Percentiles rank a stretch among this genome's conserved stretches.
Evolutionary conservation across 2,113 vertebrate genomes (phyloP).

Genomic region (Vimba vimba): DNA sequence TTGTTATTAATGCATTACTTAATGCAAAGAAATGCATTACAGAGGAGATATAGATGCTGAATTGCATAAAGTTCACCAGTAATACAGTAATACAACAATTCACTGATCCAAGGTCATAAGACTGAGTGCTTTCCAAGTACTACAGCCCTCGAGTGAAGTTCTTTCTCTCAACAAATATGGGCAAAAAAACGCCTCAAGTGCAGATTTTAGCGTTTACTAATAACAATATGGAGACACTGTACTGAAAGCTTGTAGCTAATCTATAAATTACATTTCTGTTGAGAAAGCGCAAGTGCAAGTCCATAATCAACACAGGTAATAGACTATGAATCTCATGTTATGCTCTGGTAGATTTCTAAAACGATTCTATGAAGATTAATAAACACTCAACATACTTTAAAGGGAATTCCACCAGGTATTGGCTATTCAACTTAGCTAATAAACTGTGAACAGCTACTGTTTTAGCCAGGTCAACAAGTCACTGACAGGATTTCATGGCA

Average conservation of each 20-base stretch:
- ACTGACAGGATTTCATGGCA: slow-evolving; percentile 36
- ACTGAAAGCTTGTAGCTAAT: not conserved
- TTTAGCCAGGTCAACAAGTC: slow-evolving; percentile 4
- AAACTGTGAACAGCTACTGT: slow-evolving; percentile 26
- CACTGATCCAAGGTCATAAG: slow-evolving; percentile 68
- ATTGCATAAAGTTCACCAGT: slow-evolving; percentile 26
- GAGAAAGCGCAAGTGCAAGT: not conserved
- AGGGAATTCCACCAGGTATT: not conserved
- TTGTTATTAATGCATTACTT: slow-evolving; percentile 7
- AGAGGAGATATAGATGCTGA: not conserved
- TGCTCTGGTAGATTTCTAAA: slow-evolving; percentile 11
- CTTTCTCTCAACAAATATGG: slow-evolving; percentile 14
- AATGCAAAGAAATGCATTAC: slow-evolving; percentile 27
- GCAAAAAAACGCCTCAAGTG: not conserved
- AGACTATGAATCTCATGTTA: not conserved
- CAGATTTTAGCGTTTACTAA: not conserved
- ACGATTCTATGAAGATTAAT: slow-evolving; percentile 11
- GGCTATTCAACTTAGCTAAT: slow-evolving; percentile 17
- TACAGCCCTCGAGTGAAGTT: slow-evolving; percentile 37
- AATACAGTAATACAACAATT: slow-evolving; percentile 63
- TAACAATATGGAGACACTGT: not conserved
- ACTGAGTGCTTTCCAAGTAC: slow-evolving; percentile 58
- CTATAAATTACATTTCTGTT: not conserved
- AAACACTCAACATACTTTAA: not conserved
- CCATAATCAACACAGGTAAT: not conserved